These are phyloP conservation scores for Eulacestoma nigropectus DNA, from an alignment of 2,113 vertebrate genomes.

Conservation along the genomic window DNA sequence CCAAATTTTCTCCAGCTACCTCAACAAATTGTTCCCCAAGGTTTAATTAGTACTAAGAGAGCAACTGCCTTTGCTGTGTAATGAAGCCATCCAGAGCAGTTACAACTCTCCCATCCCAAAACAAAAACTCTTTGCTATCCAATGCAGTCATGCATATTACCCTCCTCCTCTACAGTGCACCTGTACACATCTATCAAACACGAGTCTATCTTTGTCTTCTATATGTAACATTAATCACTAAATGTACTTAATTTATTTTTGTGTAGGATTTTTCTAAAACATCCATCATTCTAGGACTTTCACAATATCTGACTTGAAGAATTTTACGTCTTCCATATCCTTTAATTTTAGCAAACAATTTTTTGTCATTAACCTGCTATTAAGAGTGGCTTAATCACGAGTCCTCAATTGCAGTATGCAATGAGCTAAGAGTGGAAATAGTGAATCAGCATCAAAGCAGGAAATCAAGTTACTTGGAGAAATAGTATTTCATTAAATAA, in stretches of 20 bases:
- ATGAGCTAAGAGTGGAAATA: background rate
- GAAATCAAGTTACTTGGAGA: background rate
- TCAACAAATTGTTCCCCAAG: background rate
- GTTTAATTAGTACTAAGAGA: constrained; percentile 20
- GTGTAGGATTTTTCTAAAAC: background rate
- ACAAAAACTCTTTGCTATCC: background rate
- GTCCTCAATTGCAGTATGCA: background rate
- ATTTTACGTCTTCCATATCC: background rate
- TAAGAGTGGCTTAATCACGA: background rate
- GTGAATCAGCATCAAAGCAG: background rate
- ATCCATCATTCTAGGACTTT: background rate
- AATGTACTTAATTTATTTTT: background rate
- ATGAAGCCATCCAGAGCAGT: background rate
- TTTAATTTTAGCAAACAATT: background rate
- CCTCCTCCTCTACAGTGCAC: background rate
- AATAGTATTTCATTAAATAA: background rate
- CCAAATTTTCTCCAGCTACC: background rate
- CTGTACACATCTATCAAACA: background rate
- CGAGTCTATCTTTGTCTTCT: background rate
- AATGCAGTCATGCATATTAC: background rate
- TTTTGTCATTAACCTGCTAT: background rate
- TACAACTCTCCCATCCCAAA: background rate
- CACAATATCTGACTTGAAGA: background rate
- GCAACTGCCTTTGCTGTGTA: background rate
- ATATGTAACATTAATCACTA: background rate